Percentiles rank a stretch among this genome's conserved stretches.
Conservation (phyloP, 2,113 vertebrate genomes). For the Grammomys dolichurus region DNA sequence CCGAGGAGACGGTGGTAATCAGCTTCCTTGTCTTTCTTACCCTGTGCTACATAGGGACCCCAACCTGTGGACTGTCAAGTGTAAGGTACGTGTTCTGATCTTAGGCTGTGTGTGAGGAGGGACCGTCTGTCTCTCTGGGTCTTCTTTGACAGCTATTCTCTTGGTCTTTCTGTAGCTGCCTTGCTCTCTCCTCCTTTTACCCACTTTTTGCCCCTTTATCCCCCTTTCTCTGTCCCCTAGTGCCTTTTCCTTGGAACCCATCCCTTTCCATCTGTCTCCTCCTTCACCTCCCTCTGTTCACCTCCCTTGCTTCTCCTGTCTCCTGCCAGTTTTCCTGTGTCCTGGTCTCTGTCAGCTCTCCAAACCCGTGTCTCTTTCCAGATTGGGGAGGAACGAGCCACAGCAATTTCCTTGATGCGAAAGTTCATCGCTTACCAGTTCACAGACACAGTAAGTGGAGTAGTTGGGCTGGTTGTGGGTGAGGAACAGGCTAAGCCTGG, state of each 20-base stretch:
- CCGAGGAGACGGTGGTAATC: background rate
- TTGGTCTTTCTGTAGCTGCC: background rate
- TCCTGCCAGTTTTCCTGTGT: background rate
- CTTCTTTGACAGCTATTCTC: background rate
- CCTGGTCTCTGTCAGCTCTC: conserved; percentile 17
- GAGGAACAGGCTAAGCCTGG: background rate
- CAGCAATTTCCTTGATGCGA: conserved; percentile 96
- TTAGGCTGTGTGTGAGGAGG: background rate
- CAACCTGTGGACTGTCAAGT: conserved; percentile 97
- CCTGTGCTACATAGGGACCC: conserved; percentile 90
- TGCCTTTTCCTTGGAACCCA: background rate
- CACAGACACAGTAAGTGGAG: conserved; percentile 92
- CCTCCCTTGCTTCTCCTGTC: background rate
- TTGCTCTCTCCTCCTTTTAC: rapidly evolving
- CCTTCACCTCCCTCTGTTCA: background rate
- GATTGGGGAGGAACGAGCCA: conserved; percentile 96
- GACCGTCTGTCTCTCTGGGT: background rate
- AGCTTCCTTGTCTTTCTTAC: conserved; percentile 5
- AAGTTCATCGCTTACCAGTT: conserved; percentile 99
- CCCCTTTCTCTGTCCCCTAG: background rate
- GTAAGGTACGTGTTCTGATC: conserved; percentile 89
- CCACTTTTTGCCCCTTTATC: background rate
- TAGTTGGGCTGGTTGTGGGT: conserved; percentile 39
- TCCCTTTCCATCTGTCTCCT: background rate
- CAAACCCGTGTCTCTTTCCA: conserved; percentile 75